phyloP scores from a whole-genome alignment of 2,888 invertebrate genomes.

The Oligia latruncula region DNA sequence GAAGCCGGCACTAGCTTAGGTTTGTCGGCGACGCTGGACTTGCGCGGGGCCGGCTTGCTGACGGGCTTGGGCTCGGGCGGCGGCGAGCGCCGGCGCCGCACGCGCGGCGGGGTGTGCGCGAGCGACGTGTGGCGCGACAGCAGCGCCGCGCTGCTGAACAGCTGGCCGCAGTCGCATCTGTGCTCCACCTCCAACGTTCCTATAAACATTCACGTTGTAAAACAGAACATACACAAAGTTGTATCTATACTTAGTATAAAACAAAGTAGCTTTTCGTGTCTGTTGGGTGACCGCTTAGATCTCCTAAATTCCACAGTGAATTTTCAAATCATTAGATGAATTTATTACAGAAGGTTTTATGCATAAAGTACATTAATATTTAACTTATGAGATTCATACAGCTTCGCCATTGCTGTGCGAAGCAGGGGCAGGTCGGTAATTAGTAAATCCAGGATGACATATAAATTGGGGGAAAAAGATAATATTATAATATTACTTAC shows the following conservation, averaged over 20 bases:
- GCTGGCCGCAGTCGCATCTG: slow-evolving; percentile 88
- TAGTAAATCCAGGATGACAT: background rate
- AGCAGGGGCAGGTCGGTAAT: too few species aligned
- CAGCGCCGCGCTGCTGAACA: slow-evolving; percentile 85
- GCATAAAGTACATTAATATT: background rate
- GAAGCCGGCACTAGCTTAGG: slow-evolving; percentile 55
- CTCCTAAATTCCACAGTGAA: too few species aligned
- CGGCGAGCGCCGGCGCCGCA: slow-evolving; percentile 82
- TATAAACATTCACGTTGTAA: slow-evolving; percentile 43
- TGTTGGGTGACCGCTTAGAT: too few species aligned
- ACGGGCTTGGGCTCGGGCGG: slow-evolving; percentile 68
- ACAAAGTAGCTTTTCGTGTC: too few species aligned
- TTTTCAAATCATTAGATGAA: too few species aligned
- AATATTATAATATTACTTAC: slow-evolving; percentile 75
- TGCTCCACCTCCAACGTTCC: slow-evolving; percentile 82
- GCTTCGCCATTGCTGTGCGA: too few species aligned
- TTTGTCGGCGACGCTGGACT: slow-evolving; percentile 54
- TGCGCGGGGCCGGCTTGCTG: slow-evolving; percentile 45
- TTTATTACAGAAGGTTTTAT: too few species aligned
- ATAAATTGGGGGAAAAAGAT: background rate
- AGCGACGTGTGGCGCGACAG: slow-evolving; percentile 84
- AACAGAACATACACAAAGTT: background rate
- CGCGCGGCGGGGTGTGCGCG: slow-evolving; percentile 88
- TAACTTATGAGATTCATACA: too few species aligned
- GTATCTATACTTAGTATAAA: background rate